phyloP scores from a whole-genome alignment of 1,140 invertebrate genomes.

The Leptestheria dahalacensis region DNA sequence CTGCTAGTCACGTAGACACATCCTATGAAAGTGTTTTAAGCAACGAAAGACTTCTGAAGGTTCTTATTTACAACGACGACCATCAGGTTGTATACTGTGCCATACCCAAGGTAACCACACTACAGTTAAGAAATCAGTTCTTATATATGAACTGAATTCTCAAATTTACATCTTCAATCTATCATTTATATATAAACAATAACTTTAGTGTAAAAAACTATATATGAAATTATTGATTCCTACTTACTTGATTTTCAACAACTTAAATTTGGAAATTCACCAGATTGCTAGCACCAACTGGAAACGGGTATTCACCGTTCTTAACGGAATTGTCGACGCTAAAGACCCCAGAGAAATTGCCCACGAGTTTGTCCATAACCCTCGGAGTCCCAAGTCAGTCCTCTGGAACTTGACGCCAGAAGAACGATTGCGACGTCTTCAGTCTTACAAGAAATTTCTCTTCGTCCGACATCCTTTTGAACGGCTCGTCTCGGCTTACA shows the following conservation, averaged over 20 bases:
- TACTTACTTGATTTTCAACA: too few relatives aligned
- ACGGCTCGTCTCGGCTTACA: too few relatives aligned
- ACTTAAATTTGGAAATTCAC: too few relatives aligned
- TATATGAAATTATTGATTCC: too few relatives aligned
- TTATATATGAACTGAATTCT: background rate
- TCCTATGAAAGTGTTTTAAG: background rate
- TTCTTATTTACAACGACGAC: background rate
- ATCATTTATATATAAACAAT: too few relatives aligned
- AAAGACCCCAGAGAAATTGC: conserved; percentile 55
- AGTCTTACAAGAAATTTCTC: background rate
- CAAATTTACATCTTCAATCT: background rate
- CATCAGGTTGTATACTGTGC: background rate
- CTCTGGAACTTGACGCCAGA: conserved; percentile 37
- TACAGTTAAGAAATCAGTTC: background rate
- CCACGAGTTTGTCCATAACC: conserved; percentile 51
- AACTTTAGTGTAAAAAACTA: too few relatives aligned
- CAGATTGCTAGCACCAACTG: conserved; percentile 91
- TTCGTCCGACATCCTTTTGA: too few relatives aligned
- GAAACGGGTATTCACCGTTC: conserved; percentile 73
- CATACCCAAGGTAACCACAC: background rate
- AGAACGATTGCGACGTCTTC: conserved; percentile 32
- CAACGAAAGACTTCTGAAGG: background rate
- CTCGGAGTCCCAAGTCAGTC: conserved; percentile 32
- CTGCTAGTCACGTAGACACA: too few relatives aligned
- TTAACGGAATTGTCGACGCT: conserved; percentile 50